A percentile compares a stretch with the other conserved stretches of the same genome.
phyloP scores from a whole-genome alignment of 2,113 vertebrate species.

The Gambusia affinis region DNA sequence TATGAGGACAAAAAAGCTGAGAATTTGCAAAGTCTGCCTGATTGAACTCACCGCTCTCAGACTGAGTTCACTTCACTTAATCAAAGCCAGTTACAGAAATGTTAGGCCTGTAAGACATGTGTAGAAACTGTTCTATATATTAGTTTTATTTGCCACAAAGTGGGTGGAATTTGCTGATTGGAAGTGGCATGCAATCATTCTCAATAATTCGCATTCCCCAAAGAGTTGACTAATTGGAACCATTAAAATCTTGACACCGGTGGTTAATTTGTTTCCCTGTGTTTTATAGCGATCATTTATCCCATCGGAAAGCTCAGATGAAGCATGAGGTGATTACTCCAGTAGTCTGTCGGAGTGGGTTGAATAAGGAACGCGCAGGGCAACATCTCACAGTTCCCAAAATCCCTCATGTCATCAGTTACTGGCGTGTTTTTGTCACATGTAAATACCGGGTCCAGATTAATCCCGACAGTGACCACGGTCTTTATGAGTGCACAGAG shows the following conservation, averaged over 20 bases:
- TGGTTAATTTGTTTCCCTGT: constrained; percentile 78
- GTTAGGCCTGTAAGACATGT: constrained; percentile 34
- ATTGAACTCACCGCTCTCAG: constrained; percentile 7
- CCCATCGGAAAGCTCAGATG: constrained; percentile 63
- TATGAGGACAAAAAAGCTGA: neutral
- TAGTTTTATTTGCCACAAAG: constrained; percentile 32
- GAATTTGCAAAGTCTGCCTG: neutral
- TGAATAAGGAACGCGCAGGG: neutral
- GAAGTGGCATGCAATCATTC: constrained; percentile 50
- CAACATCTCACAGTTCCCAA: constrained; percentile 26
- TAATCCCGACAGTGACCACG: constrained; percentile 13
- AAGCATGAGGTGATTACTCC: constrained; percentile 68
- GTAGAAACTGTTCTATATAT: constrained; percentile 25
- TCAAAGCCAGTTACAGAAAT: constrained; percentile 29
- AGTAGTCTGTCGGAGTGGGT: constrained; percentile 26
- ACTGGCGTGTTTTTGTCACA: constrained; percentile 27
- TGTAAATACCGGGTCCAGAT: constrained; percentile 2
- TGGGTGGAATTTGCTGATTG: constrained; percentile 45
- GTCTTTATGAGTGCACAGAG: constrained; percentile 38
- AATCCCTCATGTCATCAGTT: constrained; percentile 39
- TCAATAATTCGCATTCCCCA: constrained; percentile 68
- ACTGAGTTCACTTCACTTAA: constrained; percentile 10
- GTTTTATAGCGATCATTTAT: constrained; percentile 77
- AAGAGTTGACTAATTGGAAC: constrained; percentile 80
- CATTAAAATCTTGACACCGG: constrained; percentile 76